Percentiles rank a stretch among this genome's conserved stretches.
Conservation (phyloP, 2,113 vertebrate species). For the Protobothrops flavoviridis region DNA sequence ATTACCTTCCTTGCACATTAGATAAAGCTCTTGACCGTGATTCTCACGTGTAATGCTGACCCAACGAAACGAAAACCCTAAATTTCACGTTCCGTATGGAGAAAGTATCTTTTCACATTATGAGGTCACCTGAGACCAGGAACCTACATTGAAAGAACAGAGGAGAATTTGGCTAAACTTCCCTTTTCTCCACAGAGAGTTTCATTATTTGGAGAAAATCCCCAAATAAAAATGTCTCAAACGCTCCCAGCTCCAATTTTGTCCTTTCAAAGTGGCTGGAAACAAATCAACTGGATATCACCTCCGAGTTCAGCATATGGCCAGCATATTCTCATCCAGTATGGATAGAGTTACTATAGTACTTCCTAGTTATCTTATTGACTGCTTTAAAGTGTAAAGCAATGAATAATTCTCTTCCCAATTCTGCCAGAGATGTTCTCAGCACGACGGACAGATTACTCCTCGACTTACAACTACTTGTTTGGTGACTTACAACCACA, state of each 20-base stretch:
- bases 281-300: not conserved
- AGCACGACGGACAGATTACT: not conserved
- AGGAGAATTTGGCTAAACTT: slow-evolving; percentile 9
- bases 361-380: not conserved
- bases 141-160: not conserved
- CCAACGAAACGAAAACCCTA: not conserved
- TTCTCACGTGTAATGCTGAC: not conserved
- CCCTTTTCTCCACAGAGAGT: slow-evolving; percentile 29
- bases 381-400: not conserved
- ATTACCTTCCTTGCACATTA: not conserved
- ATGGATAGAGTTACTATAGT: not conserved
- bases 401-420: not conserved
- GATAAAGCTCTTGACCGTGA: not conserved
- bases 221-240: slow-evolving; percentile 20
- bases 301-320: not conserved
- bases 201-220: slow-evolving; percentile 25
- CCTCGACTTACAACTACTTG: not conserved
- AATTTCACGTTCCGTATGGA: not conserved
- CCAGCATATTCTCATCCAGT: not conserved
- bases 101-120: not conserved
- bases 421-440: not conserved
- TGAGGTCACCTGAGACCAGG: not conserved
- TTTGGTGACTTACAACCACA: not conserved
- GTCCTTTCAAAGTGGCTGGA: slow-evolving; percentile 6
- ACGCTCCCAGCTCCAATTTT: not conserved